Base-by-base conservation (phyloP, 2,888 invertebrate genomes). In the Salticus scenicus region DNA sequence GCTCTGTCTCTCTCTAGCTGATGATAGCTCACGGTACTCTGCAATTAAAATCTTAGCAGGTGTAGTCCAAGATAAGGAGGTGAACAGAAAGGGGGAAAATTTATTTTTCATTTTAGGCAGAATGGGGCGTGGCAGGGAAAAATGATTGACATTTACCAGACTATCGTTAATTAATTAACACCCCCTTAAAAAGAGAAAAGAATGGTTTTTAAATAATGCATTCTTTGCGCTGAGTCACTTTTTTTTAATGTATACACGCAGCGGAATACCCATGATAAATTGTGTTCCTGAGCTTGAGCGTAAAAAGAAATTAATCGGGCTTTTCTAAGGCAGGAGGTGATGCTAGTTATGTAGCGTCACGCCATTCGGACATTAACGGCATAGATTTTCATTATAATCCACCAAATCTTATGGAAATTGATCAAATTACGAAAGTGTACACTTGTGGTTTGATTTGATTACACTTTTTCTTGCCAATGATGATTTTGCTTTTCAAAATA, bases 81-180 rank as follows among this genome's bases (percentile, higher is more conserved):
- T 57, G 57, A 5, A 17, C 57, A 4, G 20, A 57, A 57, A 57
- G 57, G 42, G 14, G 57, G 57, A 7, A 57, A 57, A 24, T 24
- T 24, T 24, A 24, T 57, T 12, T 24, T 57, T 57, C 57, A 17
- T 47, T 10, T 12, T 7, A 47, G 47, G 47, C 2, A 47, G 17
- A 47, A 17, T 12, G 47, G 24, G 57, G 24, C 57, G 24, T 37
- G 10, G 37, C 37, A 37, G 7, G 7, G 37, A 37, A 37, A 10
- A 57, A 12, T 57, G 57, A 57, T 57, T n/a, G 57, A 57, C 57
- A 57, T 1, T 57, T 7, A 24, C 24, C 57, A 20, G 57, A 17
- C 57, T 5, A 57, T 57, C 57, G 57, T 24, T 57, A 20, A 57
- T 57, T 57, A 57, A 57, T 57, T 57, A 57, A 57, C 57, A 24